Evolutionary conservation across 2,888 invertebrate genomes (phyloP), one percentile per base, ranked within the genome.

Genomic region (Pristionchus mayeri): DNA sequence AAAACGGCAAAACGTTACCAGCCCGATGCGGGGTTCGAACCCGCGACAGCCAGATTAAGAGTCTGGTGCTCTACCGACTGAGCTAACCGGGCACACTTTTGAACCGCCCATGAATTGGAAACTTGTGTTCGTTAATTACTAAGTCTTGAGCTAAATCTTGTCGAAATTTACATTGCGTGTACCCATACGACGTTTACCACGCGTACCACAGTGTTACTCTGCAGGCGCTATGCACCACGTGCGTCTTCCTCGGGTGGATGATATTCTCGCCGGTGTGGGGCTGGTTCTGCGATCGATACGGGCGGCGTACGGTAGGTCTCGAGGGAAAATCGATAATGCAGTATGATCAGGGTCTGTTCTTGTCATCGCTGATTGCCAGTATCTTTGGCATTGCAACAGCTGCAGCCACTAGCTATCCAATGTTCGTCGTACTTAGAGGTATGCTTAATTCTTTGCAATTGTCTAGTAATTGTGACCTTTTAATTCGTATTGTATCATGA

Each of bases 201-300:
- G 13, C 44, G 44, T 44, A n/a, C 75, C 44, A 40, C 44, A 40
- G 44, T 40, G 11, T 16, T 3, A 11, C 6, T 7, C 21, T 96
- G 97, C 97, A 97, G 94, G 97, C 97, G 34, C 94, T 97, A 57
- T 96, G 97, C 21, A 97, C 97, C 80, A 97, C 97, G 86, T 95
- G 97, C 86, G 97, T 97, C 2, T 97, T 97, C 93, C 94, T 96
- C 91, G 97, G 98, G 82, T 98, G 98, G 97, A 97, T 98, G 97
- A 94, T 97, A 44, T 97, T 97, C 91, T 97, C 97, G 0, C 96
- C 97, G 87, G 96, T 97, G 94, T 98, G 97, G 97, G 97, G 96
- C 24, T 97, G 96, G 92, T 94, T 98, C 84, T 97, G 97, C 94
- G 97, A 98, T 93, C 86, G 85, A 30, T 90, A 87, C 84, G 90